These are phyloP conservation scores for Saturnia pavonia DNA, from an alignment of 2,888 invertebrate species.

Conservation along the genomic window DNA sequence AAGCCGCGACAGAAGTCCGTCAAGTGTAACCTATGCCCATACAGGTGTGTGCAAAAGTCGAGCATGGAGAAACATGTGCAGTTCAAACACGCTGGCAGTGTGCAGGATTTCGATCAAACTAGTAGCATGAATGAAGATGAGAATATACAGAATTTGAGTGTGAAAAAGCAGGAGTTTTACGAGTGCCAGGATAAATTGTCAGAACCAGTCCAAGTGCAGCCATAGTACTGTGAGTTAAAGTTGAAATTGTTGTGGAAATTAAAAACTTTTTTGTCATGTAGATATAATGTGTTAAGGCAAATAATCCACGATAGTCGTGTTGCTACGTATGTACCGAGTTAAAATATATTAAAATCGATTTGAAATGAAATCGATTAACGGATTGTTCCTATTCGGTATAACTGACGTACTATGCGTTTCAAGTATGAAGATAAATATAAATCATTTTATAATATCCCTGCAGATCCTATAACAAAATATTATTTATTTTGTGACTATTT, in stretches of 20 bases:
- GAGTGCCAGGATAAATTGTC: constrained; percentile 28
- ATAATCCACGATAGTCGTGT: not conserved
- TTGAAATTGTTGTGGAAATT: not conserved
- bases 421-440: too few species aligned
- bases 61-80: constrained; percentile 75
- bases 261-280: not conserved
- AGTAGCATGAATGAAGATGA: constrained; percentile 37
- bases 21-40: constrained; percentile 67
- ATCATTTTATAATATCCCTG: too few species aligned
- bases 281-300: not conserved
- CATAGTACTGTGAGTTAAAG: constrained; percentile 10
- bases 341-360: not conserved
- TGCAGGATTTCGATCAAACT: constrained; percentile 35
- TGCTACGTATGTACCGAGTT: not conserved
- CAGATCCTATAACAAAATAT: too few species aligned
- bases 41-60: constrained; percentile 71
- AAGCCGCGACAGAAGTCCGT: constrained; percentile 70
- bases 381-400: not conserved
- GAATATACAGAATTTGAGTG: constrained; percentile 59
- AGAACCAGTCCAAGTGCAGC: constrained; percentile 12
- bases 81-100: constrained; percentile 61
- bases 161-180: constrained; percentile 45
- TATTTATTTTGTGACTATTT: too few species aligned
- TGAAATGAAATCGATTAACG: not conserved
- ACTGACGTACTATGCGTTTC: not conserved